Conservation (phyloP, 2,888 invertebrate genomes). For the Crocallis elinguaria region DNA sequence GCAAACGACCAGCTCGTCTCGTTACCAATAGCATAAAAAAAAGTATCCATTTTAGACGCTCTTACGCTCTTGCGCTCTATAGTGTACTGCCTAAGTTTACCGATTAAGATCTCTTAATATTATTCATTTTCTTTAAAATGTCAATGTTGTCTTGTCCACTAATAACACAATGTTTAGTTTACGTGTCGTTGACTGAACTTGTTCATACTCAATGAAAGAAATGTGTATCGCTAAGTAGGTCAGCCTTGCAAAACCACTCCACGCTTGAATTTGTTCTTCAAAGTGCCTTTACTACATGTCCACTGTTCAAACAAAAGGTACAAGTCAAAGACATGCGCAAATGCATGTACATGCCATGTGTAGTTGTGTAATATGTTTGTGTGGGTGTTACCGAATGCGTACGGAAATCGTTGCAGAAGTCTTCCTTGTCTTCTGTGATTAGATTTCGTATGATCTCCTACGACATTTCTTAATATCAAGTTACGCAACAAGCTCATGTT, state of each 20-base stretch:
- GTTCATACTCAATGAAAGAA: conserved; percentile 30
- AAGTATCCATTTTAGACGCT: too few relatives aligned
- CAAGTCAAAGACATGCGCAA: conserved; percentile 50
- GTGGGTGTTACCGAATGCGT: conserved; percentile 59
- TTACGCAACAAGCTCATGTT: conserved; percentile 46
- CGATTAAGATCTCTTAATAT: background rate
- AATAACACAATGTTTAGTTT: conserved; percentile 7
- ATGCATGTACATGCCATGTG: conserved; percentile 27
- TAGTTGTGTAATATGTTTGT: conserved; percentile 54
- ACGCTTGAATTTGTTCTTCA: conserved; percentile 50
- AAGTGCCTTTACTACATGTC: conserved; percentile 35
- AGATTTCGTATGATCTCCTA: conserved; percentile 52
- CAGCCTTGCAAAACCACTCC: conserved; percentile 54
- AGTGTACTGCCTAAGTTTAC: background rate
- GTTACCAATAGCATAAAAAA: too few relatives aligned
- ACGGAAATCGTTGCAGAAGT: conserved; percentile 64
- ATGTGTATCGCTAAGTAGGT: conserved; percentile 32
- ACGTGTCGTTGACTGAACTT: conserved; percentile 19
- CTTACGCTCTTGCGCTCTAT: too few relatives aligned
- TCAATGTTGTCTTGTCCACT: conserved; percentile 7
- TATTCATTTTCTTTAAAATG: conserved; percentile 6
- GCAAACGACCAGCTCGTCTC: too few relatives aligned
- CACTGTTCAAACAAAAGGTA: conserved; percentile 54
- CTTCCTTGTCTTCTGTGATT: conserved; percentile 63
- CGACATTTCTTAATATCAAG: conserved; percentile 44